Evolutionary conservation across 2,797 vertebrate species (phyloP).

Genomic region (Petrocephalus sullivani): DNA sequence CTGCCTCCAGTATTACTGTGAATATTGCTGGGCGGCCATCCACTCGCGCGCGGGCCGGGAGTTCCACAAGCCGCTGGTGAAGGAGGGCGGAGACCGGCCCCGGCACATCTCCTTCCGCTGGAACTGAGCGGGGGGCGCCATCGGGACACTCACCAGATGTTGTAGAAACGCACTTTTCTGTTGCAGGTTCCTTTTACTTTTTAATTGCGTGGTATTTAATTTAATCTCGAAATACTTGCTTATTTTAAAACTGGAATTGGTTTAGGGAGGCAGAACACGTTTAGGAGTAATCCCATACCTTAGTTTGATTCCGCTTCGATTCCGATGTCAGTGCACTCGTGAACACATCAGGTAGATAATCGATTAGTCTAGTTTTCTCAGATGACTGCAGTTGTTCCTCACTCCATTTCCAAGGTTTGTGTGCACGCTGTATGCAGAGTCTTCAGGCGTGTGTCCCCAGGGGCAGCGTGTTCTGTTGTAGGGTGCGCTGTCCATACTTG

Average conservation of each 20-base stretch:
- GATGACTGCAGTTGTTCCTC: slow-evolving; percentile 63
- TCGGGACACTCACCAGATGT: slow-evolving; percentile 57
- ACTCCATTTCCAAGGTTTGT: slow-evolving; percentile 66
- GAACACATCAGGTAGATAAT: slow-evolving; percentile 70
- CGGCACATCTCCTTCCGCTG: slow-evolving; percentile 99
- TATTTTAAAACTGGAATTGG: slow-evolving; percentile 37
- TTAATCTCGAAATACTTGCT: slow-evolving; percentile 40
- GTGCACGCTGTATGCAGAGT: background rate
- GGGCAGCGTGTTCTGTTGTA: slow-evolving; percentile 56
- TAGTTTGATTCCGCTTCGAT: slow-evolving; percentile 58
- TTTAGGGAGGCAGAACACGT: slow-evolving; percentile 30
- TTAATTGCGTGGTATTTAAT: slow-evolving; percentile 35
- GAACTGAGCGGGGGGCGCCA: slow-evolving; percentile 75
- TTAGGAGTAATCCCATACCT: slow-evolving; percentile 55
- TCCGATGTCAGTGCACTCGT: slow-evolving; percentile 65
- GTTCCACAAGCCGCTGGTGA: slow-evolving; percentile 99
- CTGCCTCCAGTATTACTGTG: slow-evolving; percentile 99
- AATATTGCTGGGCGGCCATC: slow-evolving; percentile 99
- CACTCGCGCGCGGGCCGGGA: slow-evolving; percentile 96
- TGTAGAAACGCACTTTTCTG: slow-evolving; percentile 97
- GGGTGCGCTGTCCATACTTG: slow-evolving; percentile 75
- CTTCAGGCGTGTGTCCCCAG: slow-evolving; percentile 53
- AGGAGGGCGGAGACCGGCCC: slow-evolving; percentile 98
- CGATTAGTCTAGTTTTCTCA: slow-evolving; percentile 55
- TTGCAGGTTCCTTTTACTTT: slow-evolving; percentile 58